Evolutionary conservation across 2,888 invertebrate species (phyloP).

Genomic region (Rhagium mordax): DNA sequence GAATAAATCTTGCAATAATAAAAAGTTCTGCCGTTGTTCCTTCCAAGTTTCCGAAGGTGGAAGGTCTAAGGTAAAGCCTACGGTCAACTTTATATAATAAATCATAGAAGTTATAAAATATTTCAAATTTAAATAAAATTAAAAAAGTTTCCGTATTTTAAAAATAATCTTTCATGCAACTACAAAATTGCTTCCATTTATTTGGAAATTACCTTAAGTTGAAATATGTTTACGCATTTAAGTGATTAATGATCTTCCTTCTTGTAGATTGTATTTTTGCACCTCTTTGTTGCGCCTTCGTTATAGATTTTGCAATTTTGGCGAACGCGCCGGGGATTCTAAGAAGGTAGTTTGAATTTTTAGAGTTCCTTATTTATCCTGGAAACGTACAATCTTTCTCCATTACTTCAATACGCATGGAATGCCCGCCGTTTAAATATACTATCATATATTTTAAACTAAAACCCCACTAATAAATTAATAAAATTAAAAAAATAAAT

Average conservation of each 20-base stretch:
- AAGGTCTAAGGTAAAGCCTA: neutral
- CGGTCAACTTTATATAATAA: neutral
- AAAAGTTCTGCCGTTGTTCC: neutral
- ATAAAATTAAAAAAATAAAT: too few relatives aligned
- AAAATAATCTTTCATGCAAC: slow-evolving; percentile 27
- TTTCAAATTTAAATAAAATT: slow-evolving; percentile 20
- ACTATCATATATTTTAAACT: too few relatives aligned
- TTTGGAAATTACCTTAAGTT: slow-evolving; percentile 37
- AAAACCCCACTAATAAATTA: too few relatives aligned
- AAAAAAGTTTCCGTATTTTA: slow-evolving; percentile 15
- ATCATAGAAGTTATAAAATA: slow-evolving; percentile 1
- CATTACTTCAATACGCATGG: slow-evolving; percentile 13
- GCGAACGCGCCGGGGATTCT: slow-evolving; percentile 15
- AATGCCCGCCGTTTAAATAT: neutral
- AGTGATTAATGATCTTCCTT: slow-evolving; percentile 33
- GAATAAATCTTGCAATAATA: too few relatives aligned
- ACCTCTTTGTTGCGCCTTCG: slow-evolving; percentile 28
- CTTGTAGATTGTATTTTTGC: slow-evolving; percentile 34
- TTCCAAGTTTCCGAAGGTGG: neutral
- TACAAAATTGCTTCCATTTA: slow-evolving; percentile 35
- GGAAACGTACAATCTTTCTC: slow-evolving; percentile 28
- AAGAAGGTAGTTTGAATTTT: slow-evolving; percentile 25
- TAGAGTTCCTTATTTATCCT: slow-evolving; percentile 27
- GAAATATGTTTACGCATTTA: slow-evolving; percentile 40
- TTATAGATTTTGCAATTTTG: slow-evolving; percentile 31